Conservation (phyloP, 1,140 invertebrate genomes). For the Helicoverpa armigera region DNA sequence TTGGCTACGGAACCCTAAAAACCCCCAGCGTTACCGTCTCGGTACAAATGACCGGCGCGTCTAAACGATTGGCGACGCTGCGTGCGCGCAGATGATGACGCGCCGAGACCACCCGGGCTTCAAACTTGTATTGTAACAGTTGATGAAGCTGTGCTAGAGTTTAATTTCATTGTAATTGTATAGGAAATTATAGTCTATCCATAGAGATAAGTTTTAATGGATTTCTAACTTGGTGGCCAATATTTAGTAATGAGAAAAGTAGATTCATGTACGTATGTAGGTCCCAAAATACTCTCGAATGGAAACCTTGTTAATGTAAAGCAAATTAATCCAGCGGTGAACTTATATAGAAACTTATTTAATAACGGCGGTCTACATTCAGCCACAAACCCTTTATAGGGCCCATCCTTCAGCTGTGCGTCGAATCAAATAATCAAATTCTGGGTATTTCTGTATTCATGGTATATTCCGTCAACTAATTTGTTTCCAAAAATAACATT, state of each 20-base stretch:
- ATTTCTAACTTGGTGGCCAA: background rate
- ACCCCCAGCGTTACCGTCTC: background rate
- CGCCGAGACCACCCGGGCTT: conserved; percentile 50
- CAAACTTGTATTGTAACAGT: conserved; percentile 26
- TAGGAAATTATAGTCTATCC: background rate
- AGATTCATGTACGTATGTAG: no score
- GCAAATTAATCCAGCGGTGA: no score
- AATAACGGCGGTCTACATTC: no score
- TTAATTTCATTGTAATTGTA: conserved; percentile 34
- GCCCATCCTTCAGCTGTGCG: background rate
- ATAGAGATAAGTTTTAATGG: no score
- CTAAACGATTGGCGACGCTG: conserved; percentile 56
- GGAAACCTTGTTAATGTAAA: no score
- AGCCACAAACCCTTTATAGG: no score
- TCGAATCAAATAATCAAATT: background rate
- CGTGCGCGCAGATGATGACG: conserved; percentile 24
- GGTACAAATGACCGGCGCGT: conserved; percentile 33
- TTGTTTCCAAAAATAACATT: conserved; percentile 3
- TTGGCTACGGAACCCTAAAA: no score
- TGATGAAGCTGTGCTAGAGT: background rate
- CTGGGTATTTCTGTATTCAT: background rate
- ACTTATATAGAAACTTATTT: no score
- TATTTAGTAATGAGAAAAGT: background rate
- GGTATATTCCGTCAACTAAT: background rate
- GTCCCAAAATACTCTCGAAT: no score